Evolutionary conservation across 2,888 invertebrate species (phyloP).

Genomic region (Omphaloscelis lunosa): DNA sequence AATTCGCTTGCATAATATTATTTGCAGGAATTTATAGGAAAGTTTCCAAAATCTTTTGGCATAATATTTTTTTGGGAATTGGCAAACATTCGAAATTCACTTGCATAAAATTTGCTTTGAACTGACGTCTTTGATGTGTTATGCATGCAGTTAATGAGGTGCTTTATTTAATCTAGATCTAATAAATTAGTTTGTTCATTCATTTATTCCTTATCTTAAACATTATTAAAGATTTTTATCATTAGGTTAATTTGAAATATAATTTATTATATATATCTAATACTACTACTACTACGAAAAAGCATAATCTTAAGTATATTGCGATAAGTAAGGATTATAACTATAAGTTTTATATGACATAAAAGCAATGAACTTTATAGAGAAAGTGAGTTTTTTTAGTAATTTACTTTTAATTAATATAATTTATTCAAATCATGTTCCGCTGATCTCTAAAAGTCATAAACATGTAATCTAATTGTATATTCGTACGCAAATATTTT

Average conservation of each 20-base stretch:
- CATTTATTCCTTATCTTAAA: neutral
- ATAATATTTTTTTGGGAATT: neutral
- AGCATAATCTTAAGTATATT: neutral
- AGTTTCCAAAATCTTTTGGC: neutral
- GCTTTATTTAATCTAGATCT: conserved; percentile 15
- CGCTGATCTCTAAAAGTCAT: neutral
- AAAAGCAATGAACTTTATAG: neutral
- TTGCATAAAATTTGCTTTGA: neutral
- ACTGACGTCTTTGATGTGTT: neutral
- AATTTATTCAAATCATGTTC: conserved; percentile 19
- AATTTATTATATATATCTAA: neutral
- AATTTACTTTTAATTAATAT: neutral
- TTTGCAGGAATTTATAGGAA: neutral
- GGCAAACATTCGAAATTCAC: neutral
- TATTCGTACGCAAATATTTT: conserved; percentile 14
- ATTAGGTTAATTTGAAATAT: neutral
- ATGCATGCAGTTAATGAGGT: neutral
- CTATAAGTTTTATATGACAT: neutral
- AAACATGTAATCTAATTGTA: neutral
- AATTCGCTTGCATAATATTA: neutral
- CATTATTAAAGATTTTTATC: neutral
- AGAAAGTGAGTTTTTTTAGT: neutral
- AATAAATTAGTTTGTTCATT: neutral
- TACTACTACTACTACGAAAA: neutral
- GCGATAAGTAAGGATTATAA: neutral